These are phyloP conservation scores for Elegia similella DNA, from an alignment of 2,888 invertebrate genomes.

Conservation along the genomic window DNA sequence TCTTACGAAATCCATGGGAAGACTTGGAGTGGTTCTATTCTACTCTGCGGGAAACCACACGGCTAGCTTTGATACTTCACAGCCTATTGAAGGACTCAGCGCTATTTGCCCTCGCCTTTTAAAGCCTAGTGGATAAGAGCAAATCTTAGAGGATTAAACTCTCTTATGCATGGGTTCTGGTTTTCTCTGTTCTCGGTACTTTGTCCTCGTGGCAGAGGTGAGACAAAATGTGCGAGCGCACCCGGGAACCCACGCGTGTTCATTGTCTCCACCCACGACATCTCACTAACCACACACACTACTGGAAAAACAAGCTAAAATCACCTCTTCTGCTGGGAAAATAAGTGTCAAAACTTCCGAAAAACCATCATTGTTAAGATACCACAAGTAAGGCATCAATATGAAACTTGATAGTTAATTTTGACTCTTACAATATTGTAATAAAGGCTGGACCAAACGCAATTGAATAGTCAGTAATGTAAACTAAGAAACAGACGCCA, in stretches of 20 bases:
- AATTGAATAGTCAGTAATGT: slow-evolving; percentile 42
- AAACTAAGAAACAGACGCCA: slow-evolving; percentile 58
- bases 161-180: too few relatives aligned
- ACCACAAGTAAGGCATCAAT: slow-evolving; percentile 26
- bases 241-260: slow-evolving; percentile 57
- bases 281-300: slow-evolving; percentile 25
- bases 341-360: slow-evolving; percentile 25
- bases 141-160: too few relatives aligned
- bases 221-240: slow-evolving; percentile 50
- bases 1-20: too few relatives aligned
- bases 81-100: too few relatives aligned
- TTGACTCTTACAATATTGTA: slow-evolving; percentile 29
- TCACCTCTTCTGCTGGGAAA: slow-evolving; percentile 19
- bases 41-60: too few relatives aligned
- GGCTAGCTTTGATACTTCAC: too few relatives aligned
- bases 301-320: slow-evolving; percentile 1
- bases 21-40: too few relatives aligned
- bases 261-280: slow-evolving; percentile 63
- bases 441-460: slow-evolving; percentile 24
- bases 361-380: slow-evolving; percentile 40
- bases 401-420: slow-evolving; percentile 23
- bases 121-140: too few relatives aligned
- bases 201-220: slow-evolving; percentile 35
- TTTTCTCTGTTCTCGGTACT: background rate
- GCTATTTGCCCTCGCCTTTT: too few relatives aligned